These are phyloP conservation scores for Morinoia aosen DNA, from an alignment of 2,888 invertebrate genomes.

Conservation along the genomic window DNA sequence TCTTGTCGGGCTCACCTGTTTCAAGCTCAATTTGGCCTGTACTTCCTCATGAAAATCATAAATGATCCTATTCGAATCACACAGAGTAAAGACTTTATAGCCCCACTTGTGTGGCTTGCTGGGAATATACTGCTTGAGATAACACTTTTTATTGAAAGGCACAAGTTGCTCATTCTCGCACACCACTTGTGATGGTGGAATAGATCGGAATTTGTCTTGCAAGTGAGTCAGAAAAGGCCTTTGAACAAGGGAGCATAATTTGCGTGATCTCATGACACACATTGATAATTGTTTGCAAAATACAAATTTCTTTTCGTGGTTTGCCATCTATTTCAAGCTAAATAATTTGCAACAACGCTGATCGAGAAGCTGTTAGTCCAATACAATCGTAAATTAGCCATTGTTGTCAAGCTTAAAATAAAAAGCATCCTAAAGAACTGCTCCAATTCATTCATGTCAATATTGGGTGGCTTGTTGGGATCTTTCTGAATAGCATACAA, in stretches of 20 bases:
- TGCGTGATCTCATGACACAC: conserved; percentile 12
- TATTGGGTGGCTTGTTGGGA: no score
- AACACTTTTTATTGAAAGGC: conserved; percentile 69
- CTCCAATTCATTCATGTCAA: no score
- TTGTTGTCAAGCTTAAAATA: conserved; percentile 38
- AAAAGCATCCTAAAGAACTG: conserved; percentile 51
- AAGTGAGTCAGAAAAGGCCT: conserved; percentile 68
- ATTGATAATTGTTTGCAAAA: conserved; percentile 64
- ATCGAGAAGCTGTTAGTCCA: no score
- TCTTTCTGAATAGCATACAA: no score
- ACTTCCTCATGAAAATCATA: conserved; percentile 53
- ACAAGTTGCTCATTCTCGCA: conserved; percentile 70
- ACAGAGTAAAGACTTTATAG: conserved; percentile 54
- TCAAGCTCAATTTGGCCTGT: conserved; percentile 44
- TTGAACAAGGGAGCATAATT: conserved; percentile 68
- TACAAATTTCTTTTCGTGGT: conserved; percentile 63
- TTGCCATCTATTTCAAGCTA: no score
- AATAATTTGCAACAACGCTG: conserved; percentile 55
- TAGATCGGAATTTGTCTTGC: conserved; percentile 69
- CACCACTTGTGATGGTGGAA: conserved; percentile 74
- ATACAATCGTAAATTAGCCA: no score
- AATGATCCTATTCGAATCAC: conserved; percentile 55
- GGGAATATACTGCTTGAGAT: conserved; percentile 69
- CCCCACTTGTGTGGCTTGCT: conserved; percentile 69
- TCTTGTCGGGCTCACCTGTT: conserved; percentile 55